These are phyloP conservation scores for Paraplagusia blochii DNA, from an alignment of 2,113 vertebrate species.

Conservation along the genomic window DNA sequence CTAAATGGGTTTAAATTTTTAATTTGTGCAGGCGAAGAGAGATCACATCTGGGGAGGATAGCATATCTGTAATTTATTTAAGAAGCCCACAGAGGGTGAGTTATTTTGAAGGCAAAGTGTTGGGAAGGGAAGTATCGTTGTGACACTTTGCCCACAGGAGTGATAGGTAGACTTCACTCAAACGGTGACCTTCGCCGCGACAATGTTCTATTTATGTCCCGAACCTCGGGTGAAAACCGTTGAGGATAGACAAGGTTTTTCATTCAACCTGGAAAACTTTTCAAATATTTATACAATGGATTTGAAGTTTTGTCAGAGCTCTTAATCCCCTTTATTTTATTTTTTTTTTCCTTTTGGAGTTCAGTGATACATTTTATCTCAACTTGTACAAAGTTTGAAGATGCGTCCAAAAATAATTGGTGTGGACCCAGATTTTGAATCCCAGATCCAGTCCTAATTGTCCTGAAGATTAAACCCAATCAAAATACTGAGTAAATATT, in stretches of 20 bases:
- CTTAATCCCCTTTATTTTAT: slow-evolving; percentile 40
- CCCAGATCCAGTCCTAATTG: too few species aligned
- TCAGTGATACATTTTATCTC: slow-evolving; percentile 35
- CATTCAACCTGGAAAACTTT: slow-evolving; percentile 38
- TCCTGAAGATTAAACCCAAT: too few species aligned
- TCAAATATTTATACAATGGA: slow-evolving; percentile 50
- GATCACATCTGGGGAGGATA: slow-evolving; percentile 75
- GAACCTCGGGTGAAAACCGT: slow-evolving; percentile 36
- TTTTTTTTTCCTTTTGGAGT: slow-evolving; percentile 31
- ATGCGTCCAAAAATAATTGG: too few species aligned
- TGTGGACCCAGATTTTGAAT: too few species aligned
- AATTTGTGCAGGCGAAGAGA: slow-evolving; percentile 70
- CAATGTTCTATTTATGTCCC: slow-evolving; percentile 53
- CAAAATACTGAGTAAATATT: too few species aligned
- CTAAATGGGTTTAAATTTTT: slow-evolving; percentile 78
- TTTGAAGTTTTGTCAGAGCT: slow-evolving; percentile 52
- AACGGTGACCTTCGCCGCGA: slow-evolving; percentile 58
- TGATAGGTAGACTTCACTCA: slow-evolving; percentile 54
- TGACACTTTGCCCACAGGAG: slow-evolving; percentile 54
- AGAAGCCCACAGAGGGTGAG: slow-evolving; percentile 51
- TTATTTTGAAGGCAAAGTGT: slow-evolving; percentile 62
- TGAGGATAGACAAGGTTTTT: slow-evolving; percentile 24
- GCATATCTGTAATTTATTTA: slow-evolving; percentile 76
- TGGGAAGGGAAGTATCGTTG: slow-evolving; percentile 58
- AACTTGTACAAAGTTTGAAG: slow-evolving; percentile 31